Base-by-base conservation (phyloP, 2,888 invertebrate genomes). In the Limulus polyphemus region DNA sequence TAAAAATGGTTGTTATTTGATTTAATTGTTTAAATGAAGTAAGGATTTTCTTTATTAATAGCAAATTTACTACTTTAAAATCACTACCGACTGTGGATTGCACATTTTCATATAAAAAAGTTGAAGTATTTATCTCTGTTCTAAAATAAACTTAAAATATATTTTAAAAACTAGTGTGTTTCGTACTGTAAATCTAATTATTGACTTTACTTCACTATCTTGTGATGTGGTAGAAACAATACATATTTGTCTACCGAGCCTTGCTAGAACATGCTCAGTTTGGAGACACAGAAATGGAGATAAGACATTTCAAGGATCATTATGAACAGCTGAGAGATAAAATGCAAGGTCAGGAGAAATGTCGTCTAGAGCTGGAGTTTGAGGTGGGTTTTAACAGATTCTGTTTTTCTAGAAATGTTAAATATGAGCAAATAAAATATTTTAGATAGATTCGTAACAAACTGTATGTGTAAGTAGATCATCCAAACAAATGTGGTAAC, bases 201-300 rank as follows among this genome's bases (percentile, higher is more conserved):
- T 7, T 16, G 51, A 16, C 51, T 14, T 51, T 51, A 16, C 51
- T 14, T 51, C 9, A 16, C 51, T 14, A 51, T 16, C 51, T 16
- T 14, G 3, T n/a, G n/a, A 16, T n/a, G 9, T 14, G 59, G 13
- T 62, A 66, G 66, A 93, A 94, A 83, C 95, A 95, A 80, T 95
- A 95, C 78, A 89, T 94, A 72, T 95, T 95, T 79, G 87, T 95
- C 70, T 94, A 95, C 77, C 87, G 92, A 48, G 90, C 94, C 56
- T 79, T 95, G 56, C 87, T 93, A 76, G 95, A 95, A 76, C 87
- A 87, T 77, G 87, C 90, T 5, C 88, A 89, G 73, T 93, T 88
- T 78, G 93, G 92, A 3, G 90, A 92, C 76, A 93, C 94, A 0
- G 94, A 95, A 79, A 83, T 93, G 56, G 80, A 83, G 55, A 84